A percentile compares a stretch with the other conserved stretches of the same genome.
Evolutionary conservation across 2,888 invertebrate species (phyloP).

Genomic region (Coremacera marginata): DNA sequence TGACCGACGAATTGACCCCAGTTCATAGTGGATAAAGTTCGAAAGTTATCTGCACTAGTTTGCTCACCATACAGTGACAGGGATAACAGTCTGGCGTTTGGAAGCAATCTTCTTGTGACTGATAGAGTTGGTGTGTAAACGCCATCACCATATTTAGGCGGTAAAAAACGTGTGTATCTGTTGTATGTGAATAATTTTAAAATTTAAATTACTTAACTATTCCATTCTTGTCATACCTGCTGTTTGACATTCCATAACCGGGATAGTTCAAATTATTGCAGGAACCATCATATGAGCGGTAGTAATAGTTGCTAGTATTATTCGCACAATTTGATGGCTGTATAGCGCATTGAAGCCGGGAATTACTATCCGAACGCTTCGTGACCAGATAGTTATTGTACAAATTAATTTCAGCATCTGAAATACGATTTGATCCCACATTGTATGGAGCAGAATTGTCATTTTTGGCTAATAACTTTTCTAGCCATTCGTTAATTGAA

Average conservation of each 20-base stretch:
- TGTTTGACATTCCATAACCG: slow-evolving; percentile 50
- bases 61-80: slow-evolving; percentile 58
- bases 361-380: neutral
- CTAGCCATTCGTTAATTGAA: neutral
- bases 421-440: neutral
- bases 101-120: slow-evolving; percentile 48
- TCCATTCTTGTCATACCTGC: slow-evolving; percentile 36
- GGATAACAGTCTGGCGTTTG: slow-evolving; percentile 59
- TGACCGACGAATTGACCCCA: slow-evolving; percentile 62
- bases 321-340: slow-evolving; percentile 57
- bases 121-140: slow-evolving; percentile 47
- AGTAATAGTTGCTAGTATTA: slow-evolving; percentile 54
- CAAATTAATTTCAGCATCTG: neutral
- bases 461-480: neutral
- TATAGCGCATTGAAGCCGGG: slow-evolving; percentile 50
- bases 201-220: neutral
- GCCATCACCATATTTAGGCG: slow-evolving; percentile 52
- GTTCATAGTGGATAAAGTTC: slow-evolving; percentile 60
- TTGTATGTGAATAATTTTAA: neutral
- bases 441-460: neutral
- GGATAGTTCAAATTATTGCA: slow-evolving; percentile 60
- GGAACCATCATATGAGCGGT: slow-evolving; percentile 59
- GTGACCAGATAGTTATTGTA: too few relatives aligned
- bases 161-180: slow-evolving; percentile 55
- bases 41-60: slow-evolving; percentile 52